A percentile compares a stretch with the other conserved stretches of the same genome.
These are phyloP conservation scores for Noctua janthina DNA, from an alignment of 2,888 invertebrate species.

Conservation along the genomic window DNA sequence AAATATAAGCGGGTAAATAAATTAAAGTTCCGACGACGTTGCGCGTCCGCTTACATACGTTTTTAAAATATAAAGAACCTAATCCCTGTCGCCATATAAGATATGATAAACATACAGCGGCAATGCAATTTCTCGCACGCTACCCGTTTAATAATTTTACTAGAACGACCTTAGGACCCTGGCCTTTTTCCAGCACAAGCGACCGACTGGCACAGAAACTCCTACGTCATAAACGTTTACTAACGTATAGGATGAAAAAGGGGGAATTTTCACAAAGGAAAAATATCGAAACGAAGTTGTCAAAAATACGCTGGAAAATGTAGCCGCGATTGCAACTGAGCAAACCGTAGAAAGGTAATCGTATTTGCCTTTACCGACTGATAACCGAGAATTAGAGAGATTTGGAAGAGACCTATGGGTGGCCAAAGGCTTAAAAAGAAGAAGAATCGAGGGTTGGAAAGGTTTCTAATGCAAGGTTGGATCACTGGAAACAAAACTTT, in stretches of 20 bases:
- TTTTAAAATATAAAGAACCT: constrained; percentile 48
- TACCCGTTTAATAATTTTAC: constrained; percentile 74
- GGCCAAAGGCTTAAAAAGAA: no score
- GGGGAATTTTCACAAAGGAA: constrained; percentile 4
- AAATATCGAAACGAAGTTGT: constrained; percentile 11
- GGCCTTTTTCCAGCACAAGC: constrained; percentile 58
- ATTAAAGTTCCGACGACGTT: constrained; percentile 25
- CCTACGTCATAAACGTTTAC: constrained; percentile 44
- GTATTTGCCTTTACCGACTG: neutral
- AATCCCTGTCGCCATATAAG: constrained; percentile 43
- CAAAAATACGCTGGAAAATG: constrained; percentile 6
- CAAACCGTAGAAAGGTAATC: neutral
- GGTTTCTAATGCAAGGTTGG: neutral
- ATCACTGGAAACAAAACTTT: constrained; percentile 5
- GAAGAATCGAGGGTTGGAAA: neutral
- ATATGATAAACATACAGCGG: constrained; percentile 65
- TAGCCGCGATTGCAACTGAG: neutral
- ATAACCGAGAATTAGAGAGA: neutral
- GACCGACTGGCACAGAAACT: constrained; percentile 44
- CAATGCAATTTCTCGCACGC: constrained; percentile 73
- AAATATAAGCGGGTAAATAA: constrained; percentile 35
- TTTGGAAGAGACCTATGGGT: no score
- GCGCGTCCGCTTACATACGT: constrained; percentile 27
- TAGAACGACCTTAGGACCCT: constrained; percentile 61
- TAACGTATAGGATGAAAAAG: constrained; percentile 21